A percentile compares a stretch with the other conserved stretches of the same genome.
These are phyloP conservation scores for Torymus aiolomorphi DNA, from an alignment of 2,888 invertebrate species.

Conservation along the genomic window DNA sequence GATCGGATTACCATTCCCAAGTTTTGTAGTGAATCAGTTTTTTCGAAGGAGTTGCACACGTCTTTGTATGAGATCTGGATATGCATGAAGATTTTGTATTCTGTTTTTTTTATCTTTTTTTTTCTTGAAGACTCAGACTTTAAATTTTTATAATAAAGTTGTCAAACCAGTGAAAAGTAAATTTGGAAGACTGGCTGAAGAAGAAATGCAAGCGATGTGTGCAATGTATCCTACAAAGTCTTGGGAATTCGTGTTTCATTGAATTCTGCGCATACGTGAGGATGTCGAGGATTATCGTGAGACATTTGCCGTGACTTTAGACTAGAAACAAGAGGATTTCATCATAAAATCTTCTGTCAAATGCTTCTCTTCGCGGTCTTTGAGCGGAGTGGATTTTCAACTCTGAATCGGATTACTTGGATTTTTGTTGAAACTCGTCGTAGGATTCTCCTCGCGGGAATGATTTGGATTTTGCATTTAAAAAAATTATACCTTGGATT, in stretches of 20 bases:
- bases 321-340: constrained; percentile 49
- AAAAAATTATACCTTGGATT: constrained; percentile 48
- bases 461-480: constrained; percentile 51
- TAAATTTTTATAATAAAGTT: constrained; percentile 28
- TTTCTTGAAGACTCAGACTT: constrained; percentile 30
- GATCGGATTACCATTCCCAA: constrained; percentile 56
- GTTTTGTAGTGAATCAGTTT: constrained; percentile 52
- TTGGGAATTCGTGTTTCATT: constrained; percentile 58
- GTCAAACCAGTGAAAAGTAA: constrained; percentile 36
- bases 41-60: constrained; percentile 50
- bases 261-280: constrained; percentile 37
- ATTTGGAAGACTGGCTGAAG: constrained; percentile 47
- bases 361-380: constrained; percentile 42
- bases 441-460: constrained; percentile 52
- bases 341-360: constrained; percentile 45
- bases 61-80: constrained; percentile 44
- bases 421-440: constrained; percentile 36
- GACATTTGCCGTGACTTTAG: constrained; percentile 22
- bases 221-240: constrained; percentile 54
- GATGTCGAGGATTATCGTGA: constrained; percentile 45
- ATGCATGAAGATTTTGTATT: constrained; percentile 15
- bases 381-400: constrained; percentile 47
- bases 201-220: constrained; percentile 53
- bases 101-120: constrained; percentile 33
- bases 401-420: constrained; percentile 42